Evolutionary conservation across 2,888 invertebrate species (phyloP).

Genomic region (Drosophila longiperda): DNA sequence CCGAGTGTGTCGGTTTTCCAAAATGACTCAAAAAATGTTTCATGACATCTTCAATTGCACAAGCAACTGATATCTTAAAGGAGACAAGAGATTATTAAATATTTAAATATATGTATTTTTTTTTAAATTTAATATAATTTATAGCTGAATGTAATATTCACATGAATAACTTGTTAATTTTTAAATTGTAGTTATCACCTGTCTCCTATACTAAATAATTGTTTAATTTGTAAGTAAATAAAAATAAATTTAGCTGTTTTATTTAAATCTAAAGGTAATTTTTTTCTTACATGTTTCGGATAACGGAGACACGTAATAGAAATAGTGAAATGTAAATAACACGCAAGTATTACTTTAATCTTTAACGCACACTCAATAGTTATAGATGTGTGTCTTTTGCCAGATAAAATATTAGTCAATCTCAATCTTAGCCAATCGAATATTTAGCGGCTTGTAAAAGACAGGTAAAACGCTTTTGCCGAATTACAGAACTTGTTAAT

Average conservation of each 20-base stretch:
- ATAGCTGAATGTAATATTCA: not conserved
- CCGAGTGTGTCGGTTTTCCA: not conserved
- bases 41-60: not conserved
- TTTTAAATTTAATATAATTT: not conserved
- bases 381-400: no score
- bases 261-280: no score
- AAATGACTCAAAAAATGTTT: not conserved
- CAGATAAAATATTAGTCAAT: not conserved
- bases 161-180: not conserved
- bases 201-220: no score
- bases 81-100: not conserved
- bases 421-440: not conserved
- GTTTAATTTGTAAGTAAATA: no score
- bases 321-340: not conserved
- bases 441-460: not conserved
- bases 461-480: conserved; percentile 16
- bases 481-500: conserved; percentile 37
- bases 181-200: not conserved
- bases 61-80: not conserved
- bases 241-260: not conserved
- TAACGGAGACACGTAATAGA: not conserved
- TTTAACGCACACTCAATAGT: not conserved
- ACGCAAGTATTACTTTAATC: not conserved
- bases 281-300: not conserved
- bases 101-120: not conserved